phyloP scores from a whole-genome alignment of 2,797 vertebrate genomes.

The Heteromormyrus szaboi region DNA sequence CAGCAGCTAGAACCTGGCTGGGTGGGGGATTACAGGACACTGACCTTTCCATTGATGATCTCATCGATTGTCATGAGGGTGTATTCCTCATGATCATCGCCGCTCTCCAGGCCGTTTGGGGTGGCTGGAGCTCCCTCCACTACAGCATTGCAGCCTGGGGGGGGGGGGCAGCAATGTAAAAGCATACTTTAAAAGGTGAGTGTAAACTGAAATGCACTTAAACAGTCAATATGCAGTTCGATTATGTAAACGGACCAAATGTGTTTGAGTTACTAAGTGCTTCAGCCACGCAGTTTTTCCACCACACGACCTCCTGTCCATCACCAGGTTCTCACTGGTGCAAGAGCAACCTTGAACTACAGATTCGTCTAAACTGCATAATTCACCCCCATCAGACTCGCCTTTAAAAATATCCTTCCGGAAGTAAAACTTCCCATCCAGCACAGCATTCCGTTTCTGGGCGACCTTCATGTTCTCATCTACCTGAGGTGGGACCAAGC shows the following conservation, averaged over 20 bases:
- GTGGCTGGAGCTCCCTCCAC: conserved; percentile 70
- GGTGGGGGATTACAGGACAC: not conserved
- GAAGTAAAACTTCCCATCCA: conserved; percentile 90
- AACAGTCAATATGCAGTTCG: not conserved
- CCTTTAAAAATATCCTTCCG: conserved; percentile 95
- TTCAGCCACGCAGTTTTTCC: not conserved
- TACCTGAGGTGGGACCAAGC: conserved; percentile 62
- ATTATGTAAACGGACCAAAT: not conserved
- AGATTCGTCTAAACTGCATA: not conserved
- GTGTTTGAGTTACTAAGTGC: not conserved
- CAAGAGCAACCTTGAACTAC: not conserved
- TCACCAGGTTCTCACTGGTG: not conserved
- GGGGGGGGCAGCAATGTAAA: not conserved
- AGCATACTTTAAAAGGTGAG: not conserved
- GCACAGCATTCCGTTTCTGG: conserved; percentile 88
- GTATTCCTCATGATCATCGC: conserved; percentile 69
- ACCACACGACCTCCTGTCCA: not conserved
- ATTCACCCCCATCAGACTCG: conserved; percentile 34
- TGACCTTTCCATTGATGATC: conserved; percentile 96
- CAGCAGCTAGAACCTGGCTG: not conserved
- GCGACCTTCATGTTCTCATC: conserved; percentile 97
- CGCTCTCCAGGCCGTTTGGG: conserved; percentile 68
- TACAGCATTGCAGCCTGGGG: conserved; percentile 74
- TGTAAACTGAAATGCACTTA: not conserved
- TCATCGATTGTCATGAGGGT: conserved; percentile 92